A percentile compares a stretch with the other conserved stretches of the same genome.
These are phyloP conservation scores for Nothobranchius furzeri DNA, from an alignment of 2,113 vertebrate species.

Conservation along the genomic window DNA sequence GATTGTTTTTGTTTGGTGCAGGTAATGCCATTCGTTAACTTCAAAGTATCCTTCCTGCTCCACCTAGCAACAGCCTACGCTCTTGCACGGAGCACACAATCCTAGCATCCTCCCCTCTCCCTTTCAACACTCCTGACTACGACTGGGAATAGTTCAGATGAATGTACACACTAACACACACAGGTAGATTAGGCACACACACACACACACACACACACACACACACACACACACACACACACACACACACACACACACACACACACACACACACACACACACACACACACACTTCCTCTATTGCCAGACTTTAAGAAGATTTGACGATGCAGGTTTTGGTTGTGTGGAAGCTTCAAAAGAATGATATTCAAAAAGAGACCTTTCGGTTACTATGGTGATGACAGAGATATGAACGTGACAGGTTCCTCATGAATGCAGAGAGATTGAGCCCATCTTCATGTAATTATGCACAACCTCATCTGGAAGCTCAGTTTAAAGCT, in stretches of 20 bases:
- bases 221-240: too few relatives aligned
- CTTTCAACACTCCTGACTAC: slow-evolving; percentile 29
- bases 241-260: too few relatives aligned
- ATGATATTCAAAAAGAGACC: slow-evolving; percentile 62
- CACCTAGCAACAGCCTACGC: slow-evolving; percentile 70
- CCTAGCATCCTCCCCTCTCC: slow-evolving; percentile 6
- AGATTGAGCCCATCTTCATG: slow-evolving; percentile 52
- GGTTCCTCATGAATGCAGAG: slow-evolving; percentile 50
- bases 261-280: too few relatives aligned
- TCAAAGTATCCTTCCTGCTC: slow-evolving; percentile 49
- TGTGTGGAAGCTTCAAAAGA: slow-evolving; percentile 48
- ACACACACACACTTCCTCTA: slow-evolving; percentile 2
- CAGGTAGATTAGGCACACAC: slow-evolving; percentile 22
- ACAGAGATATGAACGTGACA: slow-evolving; percentile 53
- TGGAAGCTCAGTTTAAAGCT: slow-evolving; percentile 48
- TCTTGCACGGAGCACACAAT: slow-evolving; percentile 13
- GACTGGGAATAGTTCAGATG: slow-evolving; percentile 54
- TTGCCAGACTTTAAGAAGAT: slow-evolving; percentile 50
- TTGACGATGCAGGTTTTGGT: slow-evolving; percentile 50
- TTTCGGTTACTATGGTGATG: slow-evolving; percentile 76
- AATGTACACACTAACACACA: slow-evolving; percentile 55
- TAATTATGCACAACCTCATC: slow-evolving; percentile 52
- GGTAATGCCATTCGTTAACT: slow-evolving; percentile 23
- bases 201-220: slow-evolving; percentile 2
- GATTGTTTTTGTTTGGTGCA: not conserved